Base-by-base conservation (phyloP, 2,888 invertebrate species). In the Agrilus mali region DNA sequence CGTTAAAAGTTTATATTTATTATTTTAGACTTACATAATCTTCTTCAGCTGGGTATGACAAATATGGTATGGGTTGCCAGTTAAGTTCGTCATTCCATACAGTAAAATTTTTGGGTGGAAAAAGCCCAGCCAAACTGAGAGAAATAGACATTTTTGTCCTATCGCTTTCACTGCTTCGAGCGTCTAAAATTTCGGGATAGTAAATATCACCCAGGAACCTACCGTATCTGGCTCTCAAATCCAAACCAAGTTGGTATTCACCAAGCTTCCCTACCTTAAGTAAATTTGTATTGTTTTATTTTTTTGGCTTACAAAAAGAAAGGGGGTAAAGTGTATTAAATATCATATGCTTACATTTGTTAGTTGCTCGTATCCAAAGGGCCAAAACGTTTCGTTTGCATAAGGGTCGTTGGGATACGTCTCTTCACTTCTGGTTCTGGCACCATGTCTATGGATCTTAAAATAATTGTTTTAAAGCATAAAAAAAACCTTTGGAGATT, bases 401-500 rank as follows among this genome's bases (percentile, higher is more conserved):
- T 71, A 56, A 1, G 65, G 63, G 55, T 74, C 72, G 8, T 59
- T 69, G 3, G 71, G 68, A 50, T 67, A 46, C 10, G 46, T 17
- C 5, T 39, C 49, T 73, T 71, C 38, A n/a, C 76, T 74, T 7
- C 83, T 83, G 49, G 82, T 79, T 55, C 86, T 67, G 52, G 81
- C 78, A 16, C 85, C 85, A 70, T 86, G 86, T 38, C 85, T 70
- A 59, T 74, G 80, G 38, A 84, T 61, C 79, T 82, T 60, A 41
- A 67, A 64, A 48, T 51, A 46, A 22, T 31, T n/a, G n/a, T n/a
- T n/a, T n/a, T n/a, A n/a, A n/a, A n/a, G n/a, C n/a, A n/a, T n/a
- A n/a, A n/a, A n/a, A n/a, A n/a, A n/a, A n/a, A n/a, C n/a, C n/a
- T n/a, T n/a, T n/a, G n/a, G n/a, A n/a, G n/a, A n/a, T n/a, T n/a